Conservation (phyloP, 2,113 vertebrate species). For the Tetraodon nigroviridis region DNA sequence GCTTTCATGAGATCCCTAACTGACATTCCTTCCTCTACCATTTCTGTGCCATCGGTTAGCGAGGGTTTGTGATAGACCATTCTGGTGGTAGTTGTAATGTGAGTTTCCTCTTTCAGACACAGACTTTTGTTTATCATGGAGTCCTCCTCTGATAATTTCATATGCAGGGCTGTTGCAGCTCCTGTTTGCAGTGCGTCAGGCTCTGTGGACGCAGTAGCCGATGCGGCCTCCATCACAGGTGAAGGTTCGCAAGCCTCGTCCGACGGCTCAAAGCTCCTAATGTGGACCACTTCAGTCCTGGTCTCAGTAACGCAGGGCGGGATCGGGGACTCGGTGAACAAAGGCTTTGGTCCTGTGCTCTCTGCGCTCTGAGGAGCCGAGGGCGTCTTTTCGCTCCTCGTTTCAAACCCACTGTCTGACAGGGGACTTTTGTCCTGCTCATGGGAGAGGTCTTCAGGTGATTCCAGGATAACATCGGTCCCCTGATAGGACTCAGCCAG, state of each 20-base stretch:
- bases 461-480: slow-evolving; percentile 90
- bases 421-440: slow-evolving; percentile 98
- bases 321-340: slow-evolving; percentile 94
- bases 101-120: slow-evolving; percentile 96
- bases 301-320: slow-evolving; percentile 93
- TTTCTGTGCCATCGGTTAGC: slow-evolving; percentile 81
- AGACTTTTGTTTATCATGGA: slow-evolving; percentile 85
- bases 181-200: slow-evolving; percentile 75
- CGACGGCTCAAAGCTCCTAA: slow-evolving; percentile 88
- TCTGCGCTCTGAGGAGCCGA: slow-evolving; percentile 98
- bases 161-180: slow-evolving; percentile 83
- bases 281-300: slow-evolving; percentile 90
- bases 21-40: slow-evolving; percentile 96
- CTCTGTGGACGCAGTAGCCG: slow-evolving; percentile 68
- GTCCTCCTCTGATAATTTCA: slow-evolving; percentile 87
- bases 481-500: slow-evolving; percentile 92
- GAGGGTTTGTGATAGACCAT: slow-evolving; percentile 95
- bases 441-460: slow-evolving; percentile 94
- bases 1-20: slow-evolving; percentile 99
- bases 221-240: slow-evolving; percentile 72
- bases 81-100: slow-evolving; percentile 93
- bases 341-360: slow-evolving; percentile 93
- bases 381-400: slow-evolving; percentile 95
- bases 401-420: slow-evolving; percentile 98
- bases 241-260: slow-evolving; percentile 79